These are phyloP conservation scores for Griposia aprilina DNA, from an alignment of 2,888 invertebrate genomes.

Conservation along the genomic window DNA sequence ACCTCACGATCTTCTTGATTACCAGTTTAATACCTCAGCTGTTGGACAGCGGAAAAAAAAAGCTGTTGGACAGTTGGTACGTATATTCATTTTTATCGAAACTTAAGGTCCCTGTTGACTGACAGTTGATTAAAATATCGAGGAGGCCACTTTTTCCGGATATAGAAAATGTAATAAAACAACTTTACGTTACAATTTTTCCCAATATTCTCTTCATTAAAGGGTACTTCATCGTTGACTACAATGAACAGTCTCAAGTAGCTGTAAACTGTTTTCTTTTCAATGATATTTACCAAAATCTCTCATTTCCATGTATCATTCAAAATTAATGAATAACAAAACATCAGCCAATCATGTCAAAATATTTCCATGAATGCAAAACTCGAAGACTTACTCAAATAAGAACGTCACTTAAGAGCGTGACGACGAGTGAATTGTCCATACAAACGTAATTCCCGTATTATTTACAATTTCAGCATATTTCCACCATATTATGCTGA, in stretches of 20 bases:
- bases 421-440: too few relatives aligned
- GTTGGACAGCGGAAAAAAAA: too few relatives aligned
- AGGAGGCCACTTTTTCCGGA: too few relatives aligned
- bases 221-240: too few relatives aligned
- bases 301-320: not conserved
- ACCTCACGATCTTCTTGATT: not conserved
- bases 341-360: slow-evolving; percentile 12
- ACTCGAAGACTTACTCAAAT: not conserved
- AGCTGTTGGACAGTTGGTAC: not conserved
- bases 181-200: too few relatives aligned
- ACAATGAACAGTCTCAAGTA: not conserved
- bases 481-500: too few relatives aligned
- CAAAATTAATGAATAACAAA: not conserved
- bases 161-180: too few relatives aligned
- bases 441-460: too few relatives aligned
- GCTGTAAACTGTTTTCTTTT: not conserved
- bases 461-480: too few relatives aligned
- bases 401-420: slow-evolving; percentile 22
- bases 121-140: too few relatives aligned
- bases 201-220: too few relatives aligned
- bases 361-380: slow-evolving; percentile 27
- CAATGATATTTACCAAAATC: not conserved
- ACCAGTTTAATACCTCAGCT: not conserved
- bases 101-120: not conserved
- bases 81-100: not conserved